Percentiles rank a stretch among this genome's conserved stretches.
These are phyloP conservation scores for Trichomycterus rosablanca DNA, from an alignment of 2,113 vertebrate genomes.

Conservation along the genomic window DNA sequence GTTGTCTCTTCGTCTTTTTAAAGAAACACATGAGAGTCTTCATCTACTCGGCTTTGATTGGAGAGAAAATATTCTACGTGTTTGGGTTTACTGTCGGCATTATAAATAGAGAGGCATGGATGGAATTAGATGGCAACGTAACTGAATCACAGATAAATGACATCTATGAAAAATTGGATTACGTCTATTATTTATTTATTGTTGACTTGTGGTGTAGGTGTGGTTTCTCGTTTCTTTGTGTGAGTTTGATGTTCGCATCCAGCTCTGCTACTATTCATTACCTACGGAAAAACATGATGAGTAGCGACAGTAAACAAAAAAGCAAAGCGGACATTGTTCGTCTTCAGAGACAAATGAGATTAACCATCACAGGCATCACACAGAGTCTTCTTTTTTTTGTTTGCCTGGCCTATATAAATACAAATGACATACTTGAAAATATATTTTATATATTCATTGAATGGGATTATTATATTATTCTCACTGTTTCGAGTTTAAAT, in stretches of 20 bases:
- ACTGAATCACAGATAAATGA: no score
- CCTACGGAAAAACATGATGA: background rate
- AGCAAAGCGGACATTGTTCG: no score
- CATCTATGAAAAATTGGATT: no score
- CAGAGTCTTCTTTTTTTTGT: conserved; percentile 29
- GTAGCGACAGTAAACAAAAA: background rate
- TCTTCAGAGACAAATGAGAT: conserved; percentile 22
- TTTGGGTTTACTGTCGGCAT: background rate
- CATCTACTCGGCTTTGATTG: conserved; percentile 26
- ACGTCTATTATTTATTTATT: background rate
- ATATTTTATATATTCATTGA: background rate
- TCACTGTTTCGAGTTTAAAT: conserved; percentile 12
- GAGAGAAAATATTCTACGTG: background rate
- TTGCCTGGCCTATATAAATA: background rate
- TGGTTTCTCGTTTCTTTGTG: background rate
- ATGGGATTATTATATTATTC: background rate
- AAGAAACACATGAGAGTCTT: conserved; percentile 47
- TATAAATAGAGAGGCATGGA: background rate
- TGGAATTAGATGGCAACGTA: no score
- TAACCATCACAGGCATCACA: conserved; percentile 25
- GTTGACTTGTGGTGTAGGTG: background rate
- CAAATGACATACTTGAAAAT: background rate
- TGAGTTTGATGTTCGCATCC: background rate
- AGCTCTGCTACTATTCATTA: background rate
- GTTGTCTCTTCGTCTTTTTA: conserved; percentile 35